Evolutionary conservation across 2,888 invertebrate species (phyloP).

Genomic region (Ectropis crepuscularia): DNA sequence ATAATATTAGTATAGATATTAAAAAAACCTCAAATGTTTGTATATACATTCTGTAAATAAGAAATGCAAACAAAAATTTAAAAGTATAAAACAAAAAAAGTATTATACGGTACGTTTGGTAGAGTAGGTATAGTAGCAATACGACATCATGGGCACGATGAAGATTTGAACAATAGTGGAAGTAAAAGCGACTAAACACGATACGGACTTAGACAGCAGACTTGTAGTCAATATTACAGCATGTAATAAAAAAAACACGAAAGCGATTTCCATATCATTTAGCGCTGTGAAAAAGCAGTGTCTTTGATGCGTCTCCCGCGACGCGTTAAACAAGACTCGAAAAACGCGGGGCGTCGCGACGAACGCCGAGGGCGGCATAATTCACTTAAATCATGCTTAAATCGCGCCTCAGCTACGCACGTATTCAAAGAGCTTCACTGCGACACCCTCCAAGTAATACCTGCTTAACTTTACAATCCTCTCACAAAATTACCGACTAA

Average conservation of each 20-base stretch:
- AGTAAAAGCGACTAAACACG: too few species aligned
- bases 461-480: conserved; percentile 44
- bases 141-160: too few species aligned
- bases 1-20: too few species aligned
- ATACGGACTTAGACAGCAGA: too few species aligned
- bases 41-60: too few species aligned
- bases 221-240: too few species aligned
- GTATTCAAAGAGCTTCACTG: conserved; percentile 60
- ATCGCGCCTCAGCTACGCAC: conserved; percentile 68
- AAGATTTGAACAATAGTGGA: too few species aligned
- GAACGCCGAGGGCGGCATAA: conserved; percentile 65
- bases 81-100: too few species aligned
- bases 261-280: conserved; percentile 57
- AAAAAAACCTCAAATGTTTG: too few species aligned
- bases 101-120: too few species aligned
- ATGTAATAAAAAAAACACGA: neutral
- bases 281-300: conserved; percentile 55
- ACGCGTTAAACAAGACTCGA: conserved; percentile 73
- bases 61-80: too few species aligned
- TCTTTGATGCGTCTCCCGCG: conserved; percentile 73
- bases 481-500: conserved; percentile 18
- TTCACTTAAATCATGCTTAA: conserved; percentile 78
- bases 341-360: conserved; percentile 53
- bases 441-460: conserved; percentile 46
- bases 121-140: too few species aligned